Evolutionary conservation across 2,797 vertebrate genomes (phyloP).

Genomic region (Sebastes flavidus): DNA sequence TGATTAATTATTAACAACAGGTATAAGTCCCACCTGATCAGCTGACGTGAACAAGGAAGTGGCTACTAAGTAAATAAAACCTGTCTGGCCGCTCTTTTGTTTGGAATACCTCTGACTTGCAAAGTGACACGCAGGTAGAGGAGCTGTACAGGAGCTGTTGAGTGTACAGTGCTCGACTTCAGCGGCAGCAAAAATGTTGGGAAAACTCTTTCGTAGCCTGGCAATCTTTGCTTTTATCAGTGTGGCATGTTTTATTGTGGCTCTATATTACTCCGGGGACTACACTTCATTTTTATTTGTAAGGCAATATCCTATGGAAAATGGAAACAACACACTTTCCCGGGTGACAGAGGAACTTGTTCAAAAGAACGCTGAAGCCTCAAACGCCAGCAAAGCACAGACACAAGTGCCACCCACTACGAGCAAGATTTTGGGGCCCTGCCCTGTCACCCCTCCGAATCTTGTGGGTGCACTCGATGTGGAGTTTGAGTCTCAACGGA

Average conservation of each 20-base stretch:
- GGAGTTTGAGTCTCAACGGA: constrained; percentile 33
- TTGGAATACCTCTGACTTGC: constrained; percentile 25
- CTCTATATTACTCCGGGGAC: not conserved
- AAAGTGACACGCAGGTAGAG: constrained; percentile 14
- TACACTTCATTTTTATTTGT: fast-evolving
- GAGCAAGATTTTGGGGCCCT: constrained; percentile 10
- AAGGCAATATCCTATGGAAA: fast-evolving
- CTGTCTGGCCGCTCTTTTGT: constrained; percentile 6
- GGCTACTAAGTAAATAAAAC: constrained; percentile 8
- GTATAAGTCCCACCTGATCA: not conserved
- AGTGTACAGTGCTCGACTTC: not conserved
- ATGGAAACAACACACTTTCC: fast-evolving
- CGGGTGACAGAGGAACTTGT: fast-evolving
- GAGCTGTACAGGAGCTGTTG: not conserved
- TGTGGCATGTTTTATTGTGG: not conserved
- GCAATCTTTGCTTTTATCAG: not conserved
- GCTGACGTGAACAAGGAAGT: constrained; percentile 43
- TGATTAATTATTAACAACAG: not conserved
- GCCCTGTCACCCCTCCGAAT: constrained; percentile 50
- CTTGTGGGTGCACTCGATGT: constrained; percentile 54
- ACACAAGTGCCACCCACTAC: fast-evolving
- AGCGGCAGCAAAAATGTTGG: constrained; percentile 17
- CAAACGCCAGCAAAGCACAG: not conserved
- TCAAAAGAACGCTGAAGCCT: fast-evolving
- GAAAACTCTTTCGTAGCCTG: not conserved